Percentiles rank a stretch among this genome's conserved stretches.
phyloP scores from a whole-genome alignment of 2,888 invertebrate species.

The Amphimallon solstitiale region DNA sequence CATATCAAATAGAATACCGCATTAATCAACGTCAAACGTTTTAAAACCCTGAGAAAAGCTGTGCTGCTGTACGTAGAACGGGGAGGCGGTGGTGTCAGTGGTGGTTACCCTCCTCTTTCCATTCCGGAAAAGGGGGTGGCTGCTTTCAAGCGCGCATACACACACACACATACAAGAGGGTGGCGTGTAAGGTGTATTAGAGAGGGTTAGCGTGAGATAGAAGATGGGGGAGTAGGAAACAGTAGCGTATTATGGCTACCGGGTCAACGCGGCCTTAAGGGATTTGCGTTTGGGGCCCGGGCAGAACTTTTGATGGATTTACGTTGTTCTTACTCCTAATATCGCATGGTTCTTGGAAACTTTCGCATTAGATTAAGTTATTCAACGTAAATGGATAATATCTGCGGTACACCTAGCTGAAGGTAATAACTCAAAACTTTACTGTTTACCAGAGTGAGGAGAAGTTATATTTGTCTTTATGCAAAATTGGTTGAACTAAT shows the following conservation, averaged over 20 bases:
- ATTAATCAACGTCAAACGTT: slow-evolving; percentile 43
- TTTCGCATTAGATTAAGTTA: slow-evolving; percentile 37
- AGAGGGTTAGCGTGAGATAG: slow-evolving; percentile 19
- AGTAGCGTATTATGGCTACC: slow-evolving; percentile 41
- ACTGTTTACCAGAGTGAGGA: slow-evolving; percentile 18
- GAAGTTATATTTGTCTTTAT: slow-evolving; percentile 22
- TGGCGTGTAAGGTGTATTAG: slow-evolving; percentile 23
- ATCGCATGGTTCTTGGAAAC: slow-evolving; percentile 34
- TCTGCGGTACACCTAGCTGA: slow-evolving; percentile 25
- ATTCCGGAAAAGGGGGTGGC: slow-evolving; percentile 24
- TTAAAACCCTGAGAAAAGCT: slow-evolving; percentile 30
- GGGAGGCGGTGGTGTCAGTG: slow-evolving; percentile 10
- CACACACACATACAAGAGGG: slow-evolving; percentile 14
- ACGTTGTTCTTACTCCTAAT: slow-evolving; percentile 35
- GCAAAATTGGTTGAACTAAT: slow-evolving; percentile 5
- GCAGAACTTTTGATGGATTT: slow-evolving; percentile 38
- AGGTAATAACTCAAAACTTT: slow-evolving; percentile 24
- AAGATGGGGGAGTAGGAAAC: slow-evolving; percentile 32
- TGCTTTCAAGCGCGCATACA: slow-evolving; percentile 26
- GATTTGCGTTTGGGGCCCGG: slow-evolving; percentile 33
- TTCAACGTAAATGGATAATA: slow-evolving; percentile 35
- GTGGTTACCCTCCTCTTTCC: slow-evolving; percentile 19
- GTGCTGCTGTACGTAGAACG: not conserved
- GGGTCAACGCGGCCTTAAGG: slow-evolving; percentile 39
- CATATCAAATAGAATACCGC: slow-evolving; percentile 45